Conservation (phyloP, 2,888 invertebrate species). For the Parasteatoda lunata region DNA sequence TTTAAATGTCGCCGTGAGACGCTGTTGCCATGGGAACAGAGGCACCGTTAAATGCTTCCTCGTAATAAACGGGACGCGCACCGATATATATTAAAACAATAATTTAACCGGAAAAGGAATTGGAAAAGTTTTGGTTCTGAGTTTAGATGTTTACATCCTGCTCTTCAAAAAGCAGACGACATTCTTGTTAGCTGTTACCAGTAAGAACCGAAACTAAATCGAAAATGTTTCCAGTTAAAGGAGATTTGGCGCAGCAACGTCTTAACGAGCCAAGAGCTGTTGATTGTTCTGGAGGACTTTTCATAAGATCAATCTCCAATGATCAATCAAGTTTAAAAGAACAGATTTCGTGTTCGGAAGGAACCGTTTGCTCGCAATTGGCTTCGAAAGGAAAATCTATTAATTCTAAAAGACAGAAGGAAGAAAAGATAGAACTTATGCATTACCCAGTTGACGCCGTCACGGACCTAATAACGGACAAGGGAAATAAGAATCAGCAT, state of each 20-base stretch:
- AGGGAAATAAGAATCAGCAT: constrained; percentile 66
- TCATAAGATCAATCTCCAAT: constrained; percentile 62
- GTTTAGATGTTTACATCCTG: constrained; percentile 62
- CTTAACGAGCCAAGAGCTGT: constrained; percentile 66
- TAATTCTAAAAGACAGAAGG: constrained; percentile 45
- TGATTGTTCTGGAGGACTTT: constrained; percentile 47
- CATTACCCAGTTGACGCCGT: constrained; percentile 32
- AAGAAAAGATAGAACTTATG: constrained; percentile 40
- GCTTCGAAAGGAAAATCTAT: constrained; percentile 59
- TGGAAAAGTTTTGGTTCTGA: constrained; percentile 60
- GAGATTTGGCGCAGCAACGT: constrained; percentile 47
- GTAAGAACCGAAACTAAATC: constrained; percentile 15
- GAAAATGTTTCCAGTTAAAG: constrained; percentile 15
- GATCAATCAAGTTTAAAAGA: constrained; percentile 68
- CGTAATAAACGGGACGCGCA: constrained; percentile 60
- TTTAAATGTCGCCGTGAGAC: constrained; percentile 69
- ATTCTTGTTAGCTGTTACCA: constrained; percentile 67
- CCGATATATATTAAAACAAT: constrained; percentile 67
- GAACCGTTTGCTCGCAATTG: constrained; percentile 50
- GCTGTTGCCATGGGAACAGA: constrained; percentile 50
- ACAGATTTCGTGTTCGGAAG: constrained; percentile 59
- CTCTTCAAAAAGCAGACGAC: constrained; percentile 55
- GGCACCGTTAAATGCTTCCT: constrained; percentile 18
- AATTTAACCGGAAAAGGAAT: constrained; percentile 68
- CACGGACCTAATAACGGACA: constrained; percentile 67